Conservation (phyloP, 2,797 vertebrate species). For the Cyclopterus lumpus region DNA sequence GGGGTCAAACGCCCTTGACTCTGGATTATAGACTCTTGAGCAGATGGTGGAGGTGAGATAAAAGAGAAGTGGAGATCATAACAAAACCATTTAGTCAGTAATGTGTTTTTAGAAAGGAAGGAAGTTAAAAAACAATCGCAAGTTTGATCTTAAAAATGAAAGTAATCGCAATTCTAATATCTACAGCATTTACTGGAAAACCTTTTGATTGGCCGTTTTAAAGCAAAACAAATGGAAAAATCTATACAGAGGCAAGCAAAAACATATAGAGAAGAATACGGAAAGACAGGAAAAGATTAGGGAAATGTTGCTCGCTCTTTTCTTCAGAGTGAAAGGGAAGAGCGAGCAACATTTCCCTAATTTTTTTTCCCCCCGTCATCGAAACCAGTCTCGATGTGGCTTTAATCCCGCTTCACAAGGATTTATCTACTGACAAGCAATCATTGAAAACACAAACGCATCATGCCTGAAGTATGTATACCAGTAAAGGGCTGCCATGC, state of each 20-base stretch:
- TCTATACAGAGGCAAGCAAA: slow-evolving; percentile 15
- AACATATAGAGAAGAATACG: slow-evolving; percentile 1
- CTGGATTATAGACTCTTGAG: slow-evolving; percentile 9
- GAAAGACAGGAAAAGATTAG: slow-evolving; percentile 5
- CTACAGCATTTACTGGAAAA: not conserved
- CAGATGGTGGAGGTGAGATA: slow-evolving; percentile 61
- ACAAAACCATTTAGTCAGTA: not conserved
- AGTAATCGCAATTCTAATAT: not conserved
- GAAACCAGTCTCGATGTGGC: slow-evolving; percentile 39
- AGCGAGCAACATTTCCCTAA: too few relatives aligned
- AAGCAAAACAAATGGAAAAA: slow-evolving; percentile 16
- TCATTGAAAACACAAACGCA: slow-evolving; percentile 74
- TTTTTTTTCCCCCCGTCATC: slow-evolving; percentile 40
- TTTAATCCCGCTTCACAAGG: slow-evolving; percentile 30
- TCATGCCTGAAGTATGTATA: slow-evolving; percentile 61
- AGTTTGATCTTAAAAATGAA: not conserved
- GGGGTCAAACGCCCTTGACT: slow-evolving; percentile 36
- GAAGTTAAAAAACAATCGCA: not conserved
- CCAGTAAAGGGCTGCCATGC: slow-evolving; percentile 63
- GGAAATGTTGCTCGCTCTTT: not conserved
- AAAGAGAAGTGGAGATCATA: slow-evolving; percentile 16
- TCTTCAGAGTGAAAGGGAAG: slow-evolving; percentile 35
- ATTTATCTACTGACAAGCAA: slow-evolving; percentile 71
- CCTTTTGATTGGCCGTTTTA: not conserved
- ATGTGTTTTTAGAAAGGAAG: not conserved